phyloP scores from a whole-genome alignment of 2,113 vertebrate genomes.

The Coturnix japonica region DNA sequence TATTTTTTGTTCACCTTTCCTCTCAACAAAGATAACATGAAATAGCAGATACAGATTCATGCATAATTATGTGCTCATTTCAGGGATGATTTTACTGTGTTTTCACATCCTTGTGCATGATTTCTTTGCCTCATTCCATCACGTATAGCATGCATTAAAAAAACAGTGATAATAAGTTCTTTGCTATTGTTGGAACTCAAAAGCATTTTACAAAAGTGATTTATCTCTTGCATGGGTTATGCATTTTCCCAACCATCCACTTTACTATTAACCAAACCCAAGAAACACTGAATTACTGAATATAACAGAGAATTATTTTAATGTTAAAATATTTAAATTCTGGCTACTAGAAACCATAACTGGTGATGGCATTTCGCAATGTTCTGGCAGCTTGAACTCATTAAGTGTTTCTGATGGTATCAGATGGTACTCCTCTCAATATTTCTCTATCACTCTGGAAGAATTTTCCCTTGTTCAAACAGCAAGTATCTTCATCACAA shows the following conservation, averaged over 20 bases:
- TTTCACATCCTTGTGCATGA: not conserved
- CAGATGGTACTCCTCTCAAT: not conserved
- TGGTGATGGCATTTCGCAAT: constrained; percentile 6
- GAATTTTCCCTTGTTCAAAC: not conserved
- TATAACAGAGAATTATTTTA: not conserved
- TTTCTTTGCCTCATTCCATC: not conserved
- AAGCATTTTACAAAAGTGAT: not conserved
- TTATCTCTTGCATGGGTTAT: accelerated
- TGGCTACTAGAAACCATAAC: not conserved
- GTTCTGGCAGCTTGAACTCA: not conserved
- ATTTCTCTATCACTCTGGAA: not conserved
- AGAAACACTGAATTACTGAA: not conserved
- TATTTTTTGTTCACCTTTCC: not conserved
- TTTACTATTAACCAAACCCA: not conserved
- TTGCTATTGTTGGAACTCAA: not conserved
- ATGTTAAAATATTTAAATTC: constrained; percentile 14
- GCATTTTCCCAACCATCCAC: not conserved
- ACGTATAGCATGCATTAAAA: not conserved
- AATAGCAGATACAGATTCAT: not conserved
- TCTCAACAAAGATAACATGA: not conserved
- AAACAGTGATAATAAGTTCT: not conserved
- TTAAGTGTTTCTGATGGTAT: not conserved
- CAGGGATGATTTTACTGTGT: not conserved
- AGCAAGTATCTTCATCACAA: not conserved
- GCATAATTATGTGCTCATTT: accelerated